phyloP scores from a whole-genome alignment of 35 echinoderm and acorn worm species.

The Diadema setosum region DNA sequence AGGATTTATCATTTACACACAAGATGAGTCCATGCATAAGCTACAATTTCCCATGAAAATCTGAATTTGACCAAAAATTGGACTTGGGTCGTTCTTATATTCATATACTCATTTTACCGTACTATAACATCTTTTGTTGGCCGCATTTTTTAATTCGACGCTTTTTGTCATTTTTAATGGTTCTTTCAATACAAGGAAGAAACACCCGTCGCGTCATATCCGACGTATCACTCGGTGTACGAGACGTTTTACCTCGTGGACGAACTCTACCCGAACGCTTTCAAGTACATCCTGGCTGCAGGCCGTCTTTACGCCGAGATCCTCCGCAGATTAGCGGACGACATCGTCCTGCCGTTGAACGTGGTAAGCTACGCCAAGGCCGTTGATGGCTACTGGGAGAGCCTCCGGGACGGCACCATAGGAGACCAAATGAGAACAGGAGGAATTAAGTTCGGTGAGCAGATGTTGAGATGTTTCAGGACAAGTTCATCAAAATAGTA shows the following conservation, averaged over 20 bases:
- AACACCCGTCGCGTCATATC: constrained; percentile 59
- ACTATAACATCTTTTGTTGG: not conserved
- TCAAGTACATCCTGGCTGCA: constrained; percentile 55
- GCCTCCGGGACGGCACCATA: constrained; percentile 25
- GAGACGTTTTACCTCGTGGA: constrained; percentile 82
- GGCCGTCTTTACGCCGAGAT: constrained; percentile 59
- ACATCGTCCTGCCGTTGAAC: constrained; percentile 57
- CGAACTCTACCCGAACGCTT: constrained; percentile 49
- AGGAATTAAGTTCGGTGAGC: constrained; percentile 48
- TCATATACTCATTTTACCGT: not conserved
- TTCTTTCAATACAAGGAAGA: too few species aligned
- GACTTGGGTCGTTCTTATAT: too few species aligned
- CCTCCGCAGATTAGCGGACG: constrained; percentile 48
- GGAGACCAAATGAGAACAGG: constrained; percentile 41
- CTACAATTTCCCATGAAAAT: too few species aligned
- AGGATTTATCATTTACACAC: too few species aligned
- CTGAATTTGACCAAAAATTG: too few species aligned
- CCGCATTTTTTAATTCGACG: not conserved
- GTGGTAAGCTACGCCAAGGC: constrained; percentile 31
- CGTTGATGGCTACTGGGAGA: constrained; percentile 46
- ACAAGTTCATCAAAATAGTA: too few species aligned
- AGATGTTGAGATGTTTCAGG: too few species aligned
- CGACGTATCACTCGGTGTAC: constrained; percentile 88
- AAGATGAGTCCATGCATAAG: too few species aligned
- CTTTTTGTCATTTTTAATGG: too few species aligned